These are phyloP conservation scores for Stictocephala bisonia DNA, from an alignment of 2,888 invertebrate genomes.

Conservation along the genomic window DNA sequence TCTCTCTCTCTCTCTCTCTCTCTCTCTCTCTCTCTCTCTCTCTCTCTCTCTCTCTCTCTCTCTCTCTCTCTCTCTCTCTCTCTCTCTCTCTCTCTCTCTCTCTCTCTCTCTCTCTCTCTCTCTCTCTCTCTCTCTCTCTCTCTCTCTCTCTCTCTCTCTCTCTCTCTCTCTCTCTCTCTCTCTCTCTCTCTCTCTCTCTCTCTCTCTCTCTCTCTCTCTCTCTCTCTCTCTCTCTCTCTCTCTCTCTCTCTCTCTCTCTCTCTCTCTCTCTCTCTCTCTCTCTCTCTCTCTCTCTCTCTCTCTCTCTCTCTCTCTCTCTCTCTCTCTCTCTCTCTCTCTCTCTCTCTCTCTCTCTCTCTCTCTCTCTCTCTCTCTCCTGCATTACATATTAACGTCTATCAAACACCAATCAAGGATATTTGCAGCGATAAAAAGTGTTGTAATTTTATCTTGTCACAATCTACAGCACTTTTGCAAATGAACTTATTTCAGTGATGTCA, in stretches of 20 bases:
- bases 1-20: conserved; percentile 8
- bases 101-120: background rate
- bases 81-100: conserved; percentile 10
- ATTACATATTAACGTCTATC: too few relatives aligned
- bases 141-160: background rate
- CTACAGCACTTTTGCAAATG: too few relatives aligned
- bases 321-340: too few relatives aligned
- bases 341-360: too few relatives aligned
- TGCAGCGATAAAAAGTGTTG: too few relatives aligned
- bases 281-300: conserved; percentile 9
- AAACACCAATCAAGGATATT: too few relatives aligned
- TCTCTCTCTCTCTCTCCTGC: too few relatives aligned
- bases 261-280: background rate
- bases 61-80: conserved; percentile 12
- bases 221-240: conserved; percentile 3
- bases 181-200: background rate
- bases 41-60: conserved; percentile 12
- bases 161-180: background rate
- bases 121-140: background rate
- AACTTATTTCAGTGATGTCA: too few relatives aligned
- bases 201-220: background rate
- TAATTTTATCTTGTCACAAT: too few relatives aligned
- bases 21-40: conserved; percentile 20
- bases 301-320: conserved; percentile 21
- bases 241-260: conserved; percentile 13